Percentiles rank a stretch among this genome's conserved stretches.
Conservation (phyloP, 2,888 invertebrate species). For the Patella depressa region DNA sequence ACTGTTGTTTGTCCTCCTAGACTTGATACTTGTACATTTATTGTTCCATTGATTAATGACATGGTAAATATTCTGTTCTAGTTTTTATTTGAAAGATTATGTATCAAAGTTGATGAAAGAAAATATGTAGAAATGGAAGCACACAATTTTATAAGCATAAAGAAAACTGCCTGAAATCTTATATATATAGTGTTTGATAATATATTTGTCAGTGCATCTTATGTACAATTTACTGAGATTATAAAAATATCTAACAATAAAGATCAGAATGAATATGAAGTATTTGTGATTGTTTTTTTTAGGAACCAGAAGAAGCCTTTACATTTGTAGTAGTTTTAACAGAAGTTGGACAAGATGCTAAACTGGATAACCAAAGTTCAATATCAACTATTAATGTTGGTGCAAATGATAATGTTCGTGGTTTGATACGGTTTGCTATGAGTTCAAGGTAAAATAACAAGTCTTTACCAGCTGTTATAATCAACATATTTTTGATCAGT, state of each 20-base stretch:
- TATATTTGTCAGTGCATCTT: no score
- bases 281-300: neutral
- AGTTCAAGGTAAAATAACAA: slow-evolving; percentile 50
- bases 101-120: no score
- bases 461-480: no score
- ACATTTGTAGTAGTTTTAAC: slow-evolving; percentile 55
- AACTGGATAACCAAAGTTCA: slow-evolving; percentile 44
- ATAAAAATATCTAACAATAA: neutral
- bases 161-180: no score
- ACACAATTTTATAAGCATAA: no score
- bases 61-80: slow-evolving; percentile 42
- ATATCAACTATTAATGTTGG: slow-evolving; percentile 52
- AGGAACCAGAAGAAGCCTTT: slow-evolving; percentile 63
- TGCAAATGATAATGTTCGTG: slow-evolving; percentile 64
- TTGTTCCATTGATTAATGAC: slow-evolving; percentile 58
- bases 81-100: neutral
- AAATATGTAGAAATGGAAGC: no score
- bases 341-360: slow-evolving; percentile 48
- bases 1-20: slow-evolving; percentile 54
- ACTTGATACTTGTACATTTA: slow-evolving; percentile 52
- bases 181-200: no score
- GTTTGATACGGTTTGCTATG: slow-evolving; percentile 59
- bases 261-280: no score
- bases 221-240: no score
- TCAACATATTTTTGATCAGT: no score